Base-by-base conservation (phyloP, 2,888 invertebrate species). In the Zele albiditarsus region DNA sequence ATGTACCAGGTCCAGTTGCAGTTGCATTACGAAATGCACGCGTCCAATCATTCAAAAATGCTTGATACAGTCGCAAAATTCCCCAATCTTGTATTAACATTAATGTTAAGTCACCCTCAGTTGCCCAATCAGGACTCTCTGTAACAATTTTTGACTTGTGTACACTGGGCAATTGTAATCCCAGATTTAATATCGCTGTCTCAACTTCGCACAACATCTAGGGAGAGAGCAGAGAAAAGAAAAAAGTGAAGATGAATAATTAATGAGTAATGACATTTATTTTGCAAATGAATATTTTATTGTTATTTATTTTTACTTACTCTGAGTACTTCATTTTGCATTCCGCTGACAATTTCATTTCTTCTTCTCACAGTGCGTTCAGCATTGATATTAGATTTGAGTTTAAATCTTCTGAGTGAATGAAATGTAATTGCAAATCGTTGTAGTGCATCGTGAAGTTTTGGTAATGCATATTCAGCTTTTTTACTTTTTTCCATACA, bases 31-130 rank as follows among this genome's bases (percentile, higher is more conserved):
- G 90, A 78, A 92, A 90, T 73, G 92, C 91, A 38, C 87, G 89
- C 69, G 90, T 90, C 91, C 93, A 93, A 82, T 92, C 92, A 84
- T 91, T 91, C 12, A 94, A 87, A 77, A 93, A 91, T 63, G 90
- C 91, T 42, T 91, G 91, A 84, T 93, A 92, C 12, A 91, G 91
- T 79, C 91, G 91, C 74, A 93, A 90, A 2, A 93, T 91, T 42
- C 92, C 92, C 84, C 92, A 91, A 84, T 94, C 94, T 80, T 92
- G 91, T 78, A 92, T 91, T 65, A 92, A 88, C 83, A 92, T 91
- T 74, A 90, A 86, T 0, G 92, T 92, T 2, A 91, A 88, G 82
- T 92, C 91, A 1, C 91, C 91, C 82, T 90, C 89, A 71, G 86
- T 85, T 38, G 90, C 89, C 82, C 91, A 88, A 76, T 90, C 89